Percentiles rank a stretch among this genome's conserved stretches.
Conservation (phyloP, 2,797 vertebrate genomes). For the Sphaeramia orbicularis region DNA sequence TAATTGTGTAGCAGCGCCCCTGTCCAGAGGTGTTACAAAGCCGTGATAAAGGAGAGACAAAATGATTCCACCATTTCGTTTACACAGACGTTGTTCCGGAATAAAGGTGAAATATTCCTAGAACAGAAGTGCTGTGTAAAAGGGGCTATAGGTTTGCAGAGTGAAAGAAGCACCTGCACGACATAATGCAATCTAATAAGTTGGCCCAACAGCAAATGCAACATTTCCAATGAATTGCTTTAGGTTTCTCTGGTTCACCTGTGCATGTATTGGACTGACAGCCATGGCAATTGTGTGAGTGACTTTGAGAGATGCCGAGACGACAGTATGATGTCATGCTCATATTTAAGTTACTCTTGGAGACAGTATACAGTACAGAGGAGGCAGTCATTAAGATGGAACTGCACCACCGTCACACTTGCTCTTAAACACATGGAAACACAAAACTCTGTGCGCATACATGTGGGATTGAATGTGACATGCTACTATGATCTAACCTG, state of each 20-base stretch:
- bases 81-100: no score
- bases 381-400: slow-evolving; percentile 6
- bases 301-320: neutral
- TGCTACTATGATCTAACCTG: slow-evolving; percentile 33
- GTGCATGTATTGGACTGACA: neutral
- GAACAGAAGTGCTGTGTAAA: no score
- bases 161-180: no score
- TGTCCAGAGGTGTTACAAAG: no score
- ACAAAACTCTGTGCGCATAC: neutral
- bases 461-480: slow-evolving; percentile 33
- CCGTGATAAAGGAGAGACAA: no score
- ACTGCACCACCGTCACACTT: slow-evolving; percentile 5
- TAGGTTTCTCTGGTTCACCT: no score
- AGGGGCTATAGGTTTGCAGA: no score
- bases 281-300: neutral
- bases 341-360: neutral
- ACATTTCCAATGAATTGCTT: no score
- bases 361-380: neutral
- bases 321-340: slow-evolving; percentile 7
- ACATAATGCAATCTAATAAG: no score
- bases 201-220: neutral
- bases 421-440: slow-evolving; percentile 12
- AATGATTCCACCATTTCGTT: no score
- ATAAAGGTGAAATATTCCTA: no score
- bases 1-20: no score